phyloP scores from a whole-genome alignment of 1,140 invertebrate species.

The Ceratosolen fusciceps region DNA sequence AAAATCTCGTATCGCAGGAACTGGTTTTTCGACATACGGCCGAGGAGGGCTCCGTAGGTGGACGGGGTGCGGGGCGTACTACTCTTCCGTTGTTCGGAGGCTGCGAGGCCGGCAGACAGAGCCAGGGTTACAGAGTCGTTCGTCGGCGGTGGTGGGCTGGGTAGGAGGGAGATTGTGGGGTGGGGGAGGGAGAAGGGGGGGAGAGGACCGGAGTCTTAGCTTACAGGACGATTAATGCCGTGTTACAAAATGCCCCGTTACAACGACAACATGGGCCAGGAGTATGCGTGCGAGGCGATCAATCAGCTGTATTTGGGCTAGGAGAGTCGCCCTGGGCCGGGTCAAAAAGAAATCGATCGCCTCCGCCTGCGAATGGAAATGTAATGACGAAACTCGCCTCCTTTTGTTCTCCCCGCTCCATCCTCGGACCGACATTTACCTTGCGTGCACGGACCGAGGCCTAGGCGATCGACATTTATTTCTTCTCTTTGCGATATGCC shows the following conservation, averaged over 20 bases:
- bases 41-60: background rate
- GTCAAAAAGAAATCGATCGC: background rate
- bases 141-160: too few relatives aligned
- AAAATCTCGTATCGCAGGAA: conserved; percentile 28
- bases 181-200: background rate
- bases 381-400: background rate
- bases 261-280: background rate
- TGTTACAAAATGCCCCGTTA: conserved; percentile 38
- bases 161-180: background rate
- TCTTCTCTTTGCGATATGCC: too few relatives aligned
- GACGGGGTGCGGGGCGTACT: too few relatives aligned
- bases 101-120: too few relatives aligned
- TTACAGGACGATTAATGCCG: conserved; percentile 34
- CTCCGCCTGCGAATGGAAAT: conserved; percentile 3
- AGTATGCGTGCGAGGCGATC: background rate
- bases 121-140: too few relatives aligned
- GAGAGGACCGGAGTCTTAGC: background rate
- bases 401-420: background rate
- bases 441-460: background rate
- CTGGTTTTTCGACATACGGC: conserved; percentile 2
- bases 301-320: background rate
- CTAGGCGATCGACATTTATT: too few relatives aligned
- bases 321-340: background rate
- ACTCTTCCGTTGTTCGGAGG: too few relatives aligned
- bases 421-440: too few relatives aligned